These are phyloP conservation scores for Calypte anna DNA, from an alignment of 2,113 vertebrate genomes.

Conservation along the genomic window DNA sequence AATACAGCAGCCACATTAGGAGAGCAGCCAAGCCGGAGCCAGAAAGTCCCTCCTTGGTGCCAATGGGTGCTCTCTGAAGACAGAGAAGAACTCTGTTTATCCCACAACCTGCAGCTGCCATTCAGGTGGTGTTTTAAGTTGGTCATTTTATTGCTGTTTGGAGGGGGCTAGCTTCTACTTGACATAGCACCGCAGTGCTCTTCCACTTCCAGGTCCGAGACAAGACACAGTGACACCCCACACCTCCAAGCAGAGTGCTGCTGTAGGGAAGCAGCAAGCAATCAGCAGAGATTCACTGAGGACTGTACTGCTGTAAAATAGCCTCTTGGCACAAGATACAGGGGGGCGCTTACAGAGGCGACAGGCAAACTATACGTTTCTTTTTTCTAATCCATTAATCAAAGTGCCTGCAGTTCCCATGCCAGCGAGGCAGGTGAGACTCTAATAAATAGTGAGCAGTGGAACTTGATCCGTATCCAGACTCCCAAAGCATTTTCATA, in stretches of 20 bases:
- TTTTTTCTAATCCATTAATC: conserved; percentile 67
- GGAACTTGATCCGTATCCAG: conserved; percentile 61
- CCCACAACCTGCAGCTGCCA: not conserved
- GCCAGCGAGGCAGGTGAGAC: conserved; percentile 41
- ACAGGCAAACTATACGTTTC: conserved; percentile 65
- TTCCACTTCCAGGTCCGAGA: conserved; percentile 3
- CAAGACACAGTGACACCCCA: conserved; percentile 20
- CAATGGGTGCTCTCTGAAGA: not conserved
- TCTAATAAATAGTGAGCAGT: conserved; percentile 69
- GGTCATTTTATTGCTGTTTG: conserved; percentile 6
- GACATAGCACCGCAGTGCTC: not conserved
- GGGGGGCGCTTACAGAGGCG: conserved; percentile 57
- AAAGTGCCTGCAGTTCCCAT: conserved; percentile 35
- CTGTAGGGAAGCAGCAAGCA: conserved; percentile 46
- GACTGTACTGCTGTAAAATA: conserved; percentile 61
- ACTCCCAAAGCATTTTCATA: conserved; percentile 58
- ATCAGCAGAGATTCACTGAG: conserved; percentile 58
- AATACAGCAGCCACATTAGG: not conserved
- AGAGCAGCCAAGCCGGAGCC: not conserved
- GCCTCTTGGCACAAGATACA: conserved; percentile 58
- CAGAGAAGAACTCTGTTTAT: not conserved
- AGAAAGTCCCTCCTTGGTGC: not conserved
- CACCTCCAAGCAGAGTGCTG: not conserved
- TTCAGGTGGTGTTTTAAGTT: conserved; percentile 37
- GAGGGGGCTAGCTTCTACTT: conserved; percentile 35